Evolutionary conservation across 1,140 invertebrate genomes (phyloP).

Genomic region (Ostrea denselamellosa): DNA sequence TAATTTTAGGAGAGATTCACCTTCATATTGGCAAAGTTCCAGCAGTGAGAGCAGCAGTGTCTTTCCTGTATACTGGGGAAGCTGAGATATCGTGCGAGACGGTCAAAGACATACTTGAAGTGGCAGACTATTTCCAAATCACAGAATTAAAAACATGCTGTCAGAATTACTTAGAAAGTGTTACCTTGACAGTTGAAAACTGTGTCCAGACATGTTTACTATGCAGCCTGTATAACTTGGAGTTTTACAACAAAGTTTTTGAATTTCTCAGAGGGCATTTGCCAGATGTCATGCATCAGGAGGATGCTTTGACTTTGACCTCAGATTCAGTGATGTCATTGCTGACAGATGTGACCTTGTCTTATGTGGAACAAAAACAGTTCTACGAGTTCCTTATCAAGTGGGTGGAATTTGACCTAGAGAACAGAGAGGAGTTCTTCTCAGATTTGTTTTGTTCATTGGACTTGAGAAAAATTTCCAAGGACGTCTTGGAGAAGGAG

Average conservation of each 20-base stretch:
- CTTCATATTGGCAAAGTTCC: constrained; percentile 60
- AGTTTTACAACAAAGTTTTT: constrained; percentile 64
- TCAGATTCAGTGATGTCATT: constrained; percentile 65
- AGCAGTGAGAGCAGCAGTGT: constrained; percentile 66
- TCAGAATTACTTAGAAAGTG: constrained; percentile 58
- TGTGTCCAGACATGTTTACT: constrained; percentile 69
- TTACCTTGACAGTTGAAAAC: constrained; percentile 64
- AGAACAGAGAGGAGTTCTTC: constrained; percentile 59
- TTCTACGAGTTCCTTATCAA: constrained; percentile 68
- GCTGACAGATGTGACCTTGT: constrained; percentile 64
- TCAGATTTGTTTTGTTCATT: constrained; percentile 64
- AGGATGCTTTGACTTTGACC: constrained; percentile 65
- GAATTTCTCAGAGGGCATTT: constrained; percentile 66
- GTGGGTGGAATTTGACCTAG: constrained; percentile 66
- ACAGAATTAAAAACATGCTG: constrained; percentile 64
- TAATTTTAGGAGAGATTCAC: constrained; percentile 63
- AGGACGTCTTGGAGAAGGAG: constrained; percentile 53
- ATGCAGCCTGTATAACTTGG: constrained; percentile 69
- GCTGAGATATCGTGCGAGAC: constrained; percentile 57
- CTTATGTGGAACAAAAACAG: constrained; percentile 62
- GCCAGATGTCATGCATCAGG: constrained; percentile 63
- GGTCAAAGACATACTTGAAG: constrained; percentile 66
- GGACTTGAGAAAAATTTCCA: constrained; percentile 59
- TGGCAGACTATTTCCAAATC: constrained; percentile 73
- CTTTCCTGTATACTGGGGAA: constrained; percentile 66